phyloP scores from a whole-genome alignment of 1,140 invertebrate genomes.

The Drosophila ambigua region DNA sequence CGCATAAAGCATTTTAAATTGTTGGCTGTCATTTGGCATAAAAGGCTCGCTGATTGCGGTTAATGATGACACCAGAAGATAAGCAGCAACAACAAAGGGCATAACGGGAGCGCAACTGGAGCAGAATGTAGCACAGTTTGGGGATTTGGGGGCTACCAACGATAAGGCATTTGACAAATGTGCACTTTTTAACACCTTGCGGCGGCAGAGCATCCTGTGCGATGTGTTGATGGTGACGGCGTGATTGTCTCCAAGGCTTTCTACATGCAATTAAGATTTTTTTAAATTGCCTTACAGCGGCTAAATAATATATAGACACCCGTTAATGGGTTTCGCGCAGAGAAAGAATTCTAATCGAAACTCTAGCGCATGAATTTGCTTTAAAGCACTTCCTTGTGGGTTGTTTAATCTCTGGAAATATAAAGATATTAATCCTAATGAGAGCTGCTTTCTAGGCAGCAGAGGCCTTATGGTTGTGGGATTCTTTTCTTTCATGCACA shows the following conservation, averaged over 20 bases:
- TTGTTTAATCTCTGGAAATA: too few species aligned
- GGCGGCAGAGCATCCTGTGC: background rate
- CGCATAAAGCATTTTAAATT: conserved; percentile 67
- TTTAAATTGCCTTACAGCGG: conserved; percentile 15
- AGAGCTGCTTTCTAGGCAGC: too few species aligned
- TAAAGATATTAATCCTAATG: too few species aligned
- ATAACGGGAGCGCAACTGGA: background rate
- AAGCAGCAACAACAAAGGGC: conserved; percentile 40
- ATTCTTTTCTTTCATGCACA: too few species aligned
- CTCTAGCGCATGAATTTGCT: too few species aligned
- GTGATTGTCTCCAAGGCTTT: conserved; percentile 21
- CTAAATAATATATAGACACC: background rate
- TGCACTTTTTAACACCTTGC: conserved; percentile 56
- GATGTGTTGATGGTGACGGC: conserved; percentile 16
- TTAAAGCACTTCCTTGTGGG: too few species aligned
- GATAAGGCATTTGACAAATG: conserved; percentile 58
- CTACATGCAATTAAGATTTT: conserved; percentile 46
- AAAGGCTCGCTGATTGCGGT: conserved; percentile 73
- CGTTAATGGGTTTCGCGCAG: too few species aligned
- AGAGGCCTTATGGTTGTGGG: too few species aligned
- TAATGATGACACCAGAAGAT: conserved; percentile 74
- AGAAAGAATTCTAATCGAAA: too few species aligned
- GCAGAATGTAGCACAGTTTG: conserved; percentile 9
- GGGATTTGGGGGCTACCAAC: conserved; percentile 4
- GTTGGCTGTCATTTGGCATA: conserved; percentile 63